phyloP scores from a whole-genome alignment of 1,140 invertebrate species.

The Diuraphis noxia region DNA sequence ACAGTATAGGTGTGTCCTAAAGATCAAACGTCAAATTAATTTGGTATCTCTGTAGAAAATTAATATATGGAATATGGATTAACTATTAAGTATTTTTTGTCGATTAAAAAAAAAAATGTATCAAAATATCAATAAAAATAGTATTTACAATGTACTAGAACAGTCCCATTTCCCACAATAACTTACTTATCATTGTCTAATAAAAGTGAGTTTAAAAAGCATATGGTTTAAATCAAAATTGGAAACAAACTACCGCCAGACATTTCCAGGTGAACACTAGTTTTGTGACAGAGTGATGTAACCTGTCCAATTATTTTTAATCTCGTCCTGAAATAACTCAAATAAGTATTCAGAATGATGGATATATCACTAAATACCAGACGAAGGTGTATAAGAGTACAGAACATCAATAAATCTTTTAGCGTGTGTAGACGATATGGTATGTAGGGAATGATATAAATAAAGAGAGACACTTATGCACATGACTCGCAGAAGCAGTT shows the following conservation, averaged over 20 bases:
- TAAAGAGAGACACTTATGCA: background rate
- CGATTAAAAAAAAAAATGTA: constrained; percentile 3
- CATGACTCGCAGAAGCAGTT: background rate
- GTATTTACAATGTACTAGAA: background rate
- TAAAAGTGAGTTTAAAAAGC: background rate
- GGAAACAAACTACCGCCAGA: background rate
- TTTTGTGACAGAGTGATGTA: background rate
- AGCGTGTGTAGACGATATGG: background rate
- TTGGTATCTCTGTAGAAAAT: background rate
- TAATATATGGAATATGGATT: too few species aligned
- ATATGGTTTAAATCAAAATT: background rate
- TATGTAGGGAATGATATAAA: background rate
- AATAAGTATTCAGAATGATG: background rate
- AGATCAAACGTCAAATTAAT: background rate
- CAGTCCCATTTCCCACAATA: background rate
- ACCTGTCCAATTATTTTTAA: background rate
- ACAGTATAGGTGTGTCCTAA: background rate
- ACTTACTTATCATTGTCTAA: background rate
- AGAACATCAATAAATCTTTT: background rate
- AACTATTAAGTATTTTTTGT: constrained; percentile 12
- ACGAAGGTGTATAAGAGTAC: background rate
- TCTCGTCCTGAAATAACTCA: background rate
- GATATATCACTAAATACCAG: background rate
- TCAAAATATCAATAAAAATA: background rate
- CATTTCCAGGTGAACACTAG: background rate